Evolutionary conservation across 2,113 vertebrate genomes (phyloP), one percentile per base, ranked within the genome.

Genomic region (Naja naja): DNA sequence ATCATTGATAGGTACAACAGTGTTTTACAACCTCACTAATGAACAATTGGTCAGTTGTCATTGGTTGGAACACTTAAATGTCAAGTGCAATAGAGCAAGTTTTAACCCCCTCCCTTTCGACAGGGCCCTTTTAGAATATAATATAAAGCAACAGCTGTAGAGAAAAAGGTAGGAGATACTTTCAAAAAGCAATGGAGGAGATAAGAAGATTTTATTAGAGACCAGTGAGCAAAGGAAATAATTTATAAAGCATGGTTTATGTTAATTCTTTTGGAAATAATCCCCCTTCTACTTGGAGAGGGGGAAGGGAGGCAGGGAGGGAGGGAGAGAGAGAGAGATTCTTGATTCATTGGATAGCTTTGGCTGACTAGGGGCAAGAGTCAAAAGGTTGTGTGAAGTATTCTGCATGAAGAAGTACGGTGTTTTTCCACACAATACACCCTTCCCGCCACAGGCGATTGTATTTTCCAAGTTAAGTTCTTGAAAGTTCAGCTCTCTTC

Each of bases 21-120:
- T 96, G 85, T 94, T 96, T 97, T 97, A 96, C 93, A 96, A 89
- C 91, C 92, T 93, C 89, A 39, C 85, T 97, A 96, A 97, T 95
- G 93, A 96, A 69, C 95, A 96, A 69, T 95, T 96, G 92, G 93
- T 93, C 93, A 94, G 58, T 90, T 97, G 94, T 96, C 93, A 95
- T 85, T 95, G 95, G 91, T 90, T 96, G 90, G 92, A 91, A 87
- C 56, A 90, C 90, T 94, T 86, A 97, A 95, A 56, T 92, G 91
- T 93, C 94, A 95, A 55, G 43, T 39, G 23, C 94, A 94, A 94
- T 45, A 91, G 5, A 94, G 2, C 74, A 91, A 56, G 8, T 3
- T 91, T 3, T 89, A 69, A 5, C 11, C 27, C 11, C 30, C 49
- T 12, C 1, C 60, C 4, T 30, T 90, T 20, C 6, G 12, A 3